These are phyloP conservation scores for Carpatolechia fugitivella DNA, from an alignment of 2,888 invertebrate genomes.

Conservation along the genomic window DNA sequence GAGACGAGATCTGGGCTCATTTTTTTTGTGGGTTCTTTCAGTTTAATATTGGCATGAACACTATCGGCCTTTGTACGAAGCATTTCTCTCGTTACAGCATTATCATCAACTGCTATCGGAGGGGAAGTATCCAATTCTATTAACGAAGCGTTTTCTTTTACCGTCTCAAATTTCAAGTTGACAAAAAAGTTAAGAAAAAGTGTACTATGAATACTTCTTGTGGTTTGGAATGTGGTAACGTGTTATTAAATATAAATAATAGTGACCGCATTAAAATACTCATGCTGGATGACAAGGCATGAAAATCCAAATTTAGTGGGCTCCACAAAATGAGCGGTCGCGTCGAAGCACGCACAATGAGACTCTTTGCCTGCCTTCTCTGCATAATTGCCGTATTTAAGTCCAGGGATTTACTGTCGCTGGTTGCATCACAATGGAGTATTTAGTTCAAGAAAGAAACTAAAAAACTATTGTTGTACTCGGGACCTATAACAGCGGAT, in stretches of 20 bases:
- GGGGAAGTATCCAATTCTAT: conserved; percentile 61
- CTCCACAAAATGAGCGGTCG: conserved; percentile 47
- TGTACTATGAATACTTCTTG: not conserved
- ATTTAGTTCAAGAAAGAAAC: conserved; percentile 57
- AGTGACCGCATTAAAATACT: conserved; percentile 56
- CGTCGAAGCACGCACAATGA: conserved; percentile 57
- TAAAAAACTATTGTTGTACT: conserved; percentile 47
- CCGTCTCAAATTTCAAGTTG: conserved; percentile 35
- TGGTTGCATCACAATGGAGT: conserved; percentile 53
- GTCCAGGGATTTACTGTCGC: conserved; percentile 54
- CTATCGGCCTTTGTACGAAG: conserved; percentile 41
- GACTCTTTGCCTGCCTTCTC: conserved; percentile 59
- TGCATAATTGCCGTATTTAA: conserved; percentile 73
- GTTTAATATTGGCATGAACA: conserved; percentile 65
- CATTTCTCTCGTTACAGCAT: conserved; percentile 59
- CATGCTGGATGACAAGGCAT: conserved; percentile 68
- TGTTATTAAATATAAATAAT: conserved; percentile 51
- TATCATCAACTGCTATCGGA: conserved; percentile 56
- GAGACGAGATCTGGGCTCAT: conserved; percentile 56
- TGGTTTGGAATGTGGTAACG: conserved; percentile 40
- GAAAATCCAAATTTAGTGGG: conserved; percentile 68
- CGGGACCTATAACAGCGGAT: conserved; percentile 23
- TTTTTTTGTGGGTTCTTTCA: conserved; percentile 59
- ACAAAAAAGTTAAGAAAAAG: conserved; percentile 8
- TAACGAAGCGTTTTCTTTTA: conserved; percentile 49